Base-by-base conservation (phyloP, 2,113 vertebrate genomes). In the Eptatretus burgeri region DNA sequence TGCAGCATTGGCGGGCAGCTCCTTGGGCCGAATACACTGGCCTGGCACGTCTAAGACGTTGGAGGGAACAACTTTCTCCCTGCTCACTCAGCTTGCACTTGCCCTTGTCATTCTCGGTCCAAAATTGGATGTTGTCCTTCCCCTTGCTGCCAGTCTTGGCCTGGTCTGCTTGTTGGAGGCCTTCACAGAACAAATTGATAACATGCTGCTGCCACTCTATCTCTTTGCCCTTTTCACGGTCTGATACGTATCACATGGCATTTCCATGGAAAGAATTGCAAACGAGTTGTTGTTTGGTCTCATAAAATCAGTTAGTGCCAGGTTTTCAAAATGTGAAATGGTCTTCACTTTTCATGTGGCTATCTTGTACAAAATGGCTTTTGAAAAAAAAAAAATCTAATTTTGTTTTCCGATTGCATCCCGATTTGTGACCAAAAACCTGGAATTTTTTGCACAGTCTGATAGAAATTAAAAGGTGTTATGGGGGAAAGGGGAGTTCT, bases 1-100 rank as follows among this genome's bases (percentile, higher is more conserved):
- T 63, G 93, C 93, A 1, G 88, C 89, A 0, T 70, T 89, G 66
- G 87, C 84, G 5, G 93, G 93, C 64, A 91, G 82, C 69, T 79
- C 81, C 5, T 71, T 93, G 73, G 89, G 93, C 1, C 85, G 94
- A 69, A 82, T 95, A 67, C 82, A 73, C 41, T 98, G 93, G 93
- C 93, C 93, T 0, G 89, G 89, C 51, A 94, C 93, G 9, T 85
- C 81, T 71, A 98, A 98, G 73, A 98, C 93, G 8, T 77, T 93
- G 64, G 89, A 98, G 72, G 93, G 93, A 60, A 98, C 93, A 0
- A 82, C 84, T 49, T 86, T 82, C 1, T 84, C 86, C 1, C 76
- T 98, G 70, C 91, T 98, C 56, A 87, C 89, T 19, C 88, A 98
- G 74, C 91, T 94, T 49, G 80, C 84, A 1, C 82, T 96, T 64